These are phyloP conservation scores for Drosophila peninsularis DNA, from an alignment of 2,888 invertebrate species.

Conservation along the genomic window DNA sequence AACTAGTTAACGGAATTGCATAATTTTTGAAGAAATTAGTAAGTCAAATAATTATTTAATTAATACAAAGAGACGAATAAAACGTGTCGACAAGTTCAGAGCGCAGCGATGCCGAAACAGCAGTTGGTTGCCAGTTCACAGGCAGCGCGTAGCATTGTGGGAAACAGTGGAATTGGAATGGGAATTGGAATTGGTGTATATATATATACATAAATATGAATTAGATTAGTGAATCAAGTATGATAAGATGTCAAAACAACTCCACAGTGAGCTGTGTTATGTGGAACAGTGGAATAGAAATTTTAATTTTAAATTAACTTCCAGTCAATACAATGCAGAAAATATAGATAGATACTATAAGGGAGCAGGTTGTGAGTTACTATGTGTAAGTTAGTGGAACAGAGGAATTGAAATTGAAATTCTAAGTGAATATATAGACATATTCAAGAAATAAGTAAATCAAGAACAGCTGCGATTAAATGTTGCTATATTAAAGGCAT, in stretches of 20 bases:
- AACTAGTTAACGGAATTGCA: slow-evolving; percentile 25
- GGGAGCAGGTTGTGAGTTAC: no score
- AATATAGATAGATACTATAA: no score
- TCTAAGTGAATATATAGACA: background rate
- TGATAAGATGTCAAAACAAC: background rate
- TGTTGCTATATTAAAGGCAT: no score
- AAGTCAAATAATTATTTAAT: slow-evolving; percentile 15
- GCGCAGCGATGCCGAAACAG: background rate
- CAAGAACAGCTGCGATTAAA: background rate
- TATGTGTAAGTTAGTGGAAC: no score
- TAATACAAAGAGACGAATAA: background rate
- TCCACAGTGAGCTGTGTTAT: background rate
- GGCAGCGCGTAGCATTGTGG: background rate
- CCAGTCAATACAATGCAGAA: no score
- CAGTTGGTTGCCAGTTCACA: background rate
- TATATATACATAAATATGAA: no score
- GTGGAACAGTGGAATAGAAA: background rate
- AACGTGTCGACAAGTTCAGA: slow-evolving; percentile 14
- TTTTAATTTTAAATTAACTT: no score
- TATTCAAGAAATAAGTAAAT: background rate
- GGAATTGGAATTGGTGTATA: background rate
- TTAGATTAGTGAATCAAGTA: no score
- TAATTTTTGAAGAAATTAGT: slow-evolving; percentile 10
- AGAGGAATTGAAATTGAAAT: no score
- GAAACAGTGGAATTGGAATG: background rate